Percentiles rank a stretch among this genome's conserved stretches.
phyloP scores from a whole-genome alignment of 2,113 vertebrate species.

The Perccottus glenii region DNA sequence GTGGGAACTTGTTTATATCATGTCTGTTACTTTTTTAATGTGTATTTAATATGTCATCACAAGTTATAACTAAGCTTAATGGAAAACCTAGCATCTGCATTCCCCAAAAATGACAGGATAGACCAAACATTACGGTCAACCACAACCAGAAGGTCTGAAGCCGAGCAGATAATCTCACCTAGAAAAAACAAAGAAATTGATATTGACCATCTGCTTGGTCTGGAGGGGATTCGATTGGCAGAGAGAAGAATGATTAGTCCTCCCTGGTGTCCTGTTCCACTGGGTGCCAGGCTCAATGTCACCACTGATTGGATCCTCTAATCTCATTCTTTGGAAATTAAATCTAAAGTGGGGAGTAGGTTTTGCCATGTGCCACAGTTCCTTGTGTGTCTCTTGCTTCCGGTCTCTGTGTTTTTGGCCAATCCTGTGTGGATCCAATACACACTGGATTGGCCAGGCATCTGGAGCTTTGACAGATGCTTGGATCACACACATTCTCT shows the following conservation, averaged over 20 bases:
- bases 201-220: constrained; percentile 72
- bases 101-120: constrained; percentile 4
- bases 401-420: constrained; percentile 3
- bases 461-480: constrained; percentile 19
- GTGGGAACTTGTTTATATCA: no score
- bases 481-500: background rate
- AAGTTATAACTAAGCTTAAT: background rate
- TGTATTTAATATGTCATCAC: no score
- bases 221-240: constrained; percentile 55
- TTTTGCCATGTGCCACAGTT: constrained; percentile 34
- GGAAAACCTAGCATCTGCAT: constrained; percentile 29
- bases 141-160: constrained; percentile 30
- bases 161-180: constrained; percentile 62
- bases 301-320: constrained; percentile 73
- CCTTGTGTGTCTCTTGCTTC: constrained; percentile 1
- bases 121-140: constrained; percentile 27
- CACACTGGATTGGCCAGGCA: background rate
- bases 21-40: no score
- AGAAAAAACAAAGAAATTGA: constrained; percentile 65
- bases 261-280: constrained; percentile 61
- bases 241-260: constrained; percentile 62
- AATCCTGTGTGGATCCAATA: constrained; percentile 5
- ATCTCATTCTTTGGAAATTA: constrained; percentile 71
- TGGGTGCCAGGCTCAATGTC: constrained; percentile 68
- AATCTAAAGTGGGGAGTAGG: constrained; percentile 56